phyloP scores from a whole-genome alignment of 2,888 invertebrate species.

The Oscheius myriophilus region DNA sequence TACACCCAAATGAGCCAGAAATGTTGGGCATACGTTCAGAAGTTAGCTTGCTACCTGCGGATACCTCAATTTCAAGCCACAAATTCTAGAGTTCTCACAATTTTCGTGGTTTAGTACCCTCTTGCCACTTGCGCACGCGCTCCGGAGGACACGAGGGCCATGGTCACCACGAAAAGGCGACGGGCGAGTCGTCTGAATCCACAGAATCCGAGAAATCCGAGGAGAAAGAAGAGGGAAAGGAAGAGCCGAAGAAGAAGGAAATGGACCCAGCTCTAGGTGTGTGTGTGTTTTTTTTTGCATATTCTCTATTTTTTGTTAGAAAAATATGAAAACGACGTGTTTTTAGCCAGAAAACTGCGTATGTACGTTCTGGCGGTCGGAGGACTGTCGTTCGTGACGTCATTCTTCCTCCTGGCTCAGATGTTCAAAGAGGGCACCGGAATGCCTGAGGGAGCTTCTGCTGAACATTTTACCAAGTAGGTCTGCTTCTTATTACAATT shows the following conservation, averaged over 20 bases:
- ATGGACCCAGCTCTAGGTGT: slow-evolving; percentile 25
- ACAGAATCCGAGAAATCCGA: slow-evolving; percentile 7
- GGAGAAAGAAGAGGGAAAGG: slow-evolving; percentile 14
- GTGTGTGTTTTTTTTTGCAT: not conserved
- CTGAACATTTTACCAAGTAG: slow-evolving; percentile 41
- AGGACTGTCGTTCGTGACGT: slow-evolving; percentile 46
- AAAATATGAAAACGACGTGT: no score
- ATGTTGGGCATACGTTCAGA: no score
- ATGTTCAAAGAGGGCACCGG: slow-evolving; percentile 45
- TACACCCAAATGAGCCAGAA: no score
- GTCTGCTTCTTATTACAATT: not conserved
- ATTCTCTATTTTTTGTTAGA: no score
- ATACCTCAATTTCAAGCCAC: no score
- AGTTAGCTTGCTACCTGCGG: no score
- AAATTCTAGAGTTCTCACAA: no score
- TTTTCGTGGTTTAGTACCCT: no score
- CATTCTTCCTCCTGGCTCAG: slow-evolving; percentile 44
- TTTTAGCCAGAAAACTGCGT: slow-evolving; percentile 47
- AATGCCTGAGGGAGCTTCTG: slow-evolving; percentile 34
- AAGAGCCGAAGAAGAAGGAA: slow-evolving; percentile 4
- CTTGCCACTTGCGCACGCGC: slow-evolving; percentile 8
- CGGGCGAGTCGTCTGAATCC: not conserved
- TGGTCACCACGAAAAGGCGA: not conserved
- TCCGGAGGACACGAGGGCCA: not conserved
- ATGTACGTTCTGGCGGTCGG: slow-evolving; percentile 48